Evolutionary conservation across 2,113 vertebrate species (phyloP).

Genomic region (Nettapus auritus): DNA sequence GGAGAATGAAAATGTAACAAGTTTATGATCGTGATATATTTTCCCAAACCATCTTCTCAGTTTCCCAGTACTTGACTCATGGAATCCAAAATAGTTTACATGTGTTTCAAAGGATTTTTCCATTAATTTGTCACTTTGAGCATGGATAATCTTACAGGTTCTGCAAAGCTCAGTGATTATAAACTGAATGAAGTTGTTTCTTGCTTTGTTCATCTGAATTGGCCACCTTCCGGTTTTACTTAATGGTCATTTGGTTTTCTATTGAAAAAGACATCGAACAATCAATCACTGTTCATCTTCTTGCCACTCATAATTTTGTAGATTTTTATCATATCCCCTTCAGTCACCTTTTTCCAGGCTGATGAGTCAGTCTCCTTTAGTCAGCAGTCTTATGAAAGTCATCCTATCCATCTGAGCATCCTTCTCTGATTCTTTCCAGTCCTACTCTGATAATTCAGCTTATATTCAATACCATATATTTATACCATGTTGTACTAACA

Average conservation of each 20-base stretch:
- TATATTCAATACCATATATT: neutral
- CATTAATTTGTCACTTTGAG: neutral
- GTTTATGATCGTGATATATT: accelerated
- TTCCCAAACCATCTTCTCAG: neutral
- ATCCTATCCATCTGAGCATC: neutral
- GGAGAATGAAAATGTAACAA: neutral
- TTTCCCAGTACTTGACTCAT: neutral
- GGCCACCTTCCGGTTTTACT: neutral
- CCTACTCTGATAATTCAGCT: neutral
- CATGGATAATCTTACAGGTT: neutral
- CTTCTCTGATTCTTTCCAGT: neutral
- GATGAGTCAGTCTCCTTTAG: neutral
- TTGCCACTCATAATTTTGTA: neutral
- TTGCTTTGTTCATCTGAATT: neutral
- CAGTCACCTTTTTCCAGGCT: neutral
- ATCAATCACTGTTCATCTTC: neutral
- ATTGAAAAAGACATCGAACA: neutral
- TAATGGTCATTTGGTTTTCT: neutral
- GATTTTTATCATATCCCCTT: neutral
- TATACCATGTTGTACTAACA: accelerated
- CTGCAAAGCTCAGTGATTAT: neutral
- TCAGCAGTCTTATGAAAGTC: neutral
- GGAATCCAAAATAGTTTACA: neutral
- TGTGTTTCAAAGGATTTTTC: neutral
- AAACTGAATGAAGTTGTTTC: neutral